Evolutionary conservation across 2,888 invertebrate species (phyloP), one percentile per base, ranked within the genome.

Genomic region (Brachypalpus laphriformis): DNA sequence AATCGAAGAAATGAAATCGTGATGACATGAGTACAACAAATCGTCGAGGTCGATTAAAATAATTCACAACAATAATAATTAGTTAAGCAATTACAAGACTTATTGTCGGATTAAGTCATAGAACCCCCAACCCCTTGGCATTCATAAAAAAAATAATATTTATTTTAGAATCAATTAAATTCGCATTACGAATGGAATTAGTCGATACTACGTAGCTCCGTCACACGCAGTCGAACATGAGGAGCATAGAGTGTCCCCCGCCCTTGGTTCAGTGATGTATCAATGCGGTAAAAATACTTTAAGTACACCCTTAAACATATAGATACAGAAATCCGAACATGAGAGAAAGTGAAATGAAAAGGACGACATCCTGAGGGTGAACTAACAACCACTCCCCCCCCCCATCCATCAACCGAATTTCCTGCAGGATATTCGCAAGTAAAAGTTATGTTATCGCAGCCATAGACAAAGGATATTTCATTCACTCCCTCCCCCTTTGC

Each of bases 391-490:
- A 6, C 31, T 4, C 31, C 6, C 51, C 20, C 59, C 11, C 11
- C 25, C n/a, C n/a, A n/a, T n/a, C n/a, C n/a, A n/a, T 11, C 20
- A 40, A 40, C 14, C 16, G n/a, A 9, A 51, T 68, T 54, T 56
- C 22, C 42, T 42, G 31, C 61, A 56, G 66, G 31, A 61, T 72
- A 61, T 74, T 83, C 63, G 47, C 78, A 78, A 83, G 82, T 78
- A 83, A 78, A 78, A 83, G 82, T 83, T 83, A 47, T 83, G 78
- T 63, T 83, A 74, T 74, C 78, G 66, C 72, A 68, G 42, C 59
- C 66, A 74, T 66, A 66, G 72, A 54, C 71, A 71, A 66, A 49
- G 51, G 49, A 47, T 61, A 42, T 22, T 68, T 28, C 42, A 28
- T 16, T 2, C 22, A n/a, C n/a, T n/a, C n/a, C n/a, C n/a, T n/a